A percentile compares a stretch with the other conserved stretches of the same genome.
Evolutionary conservation across 2,113 vertebrate genomes (phyloP).

Genomic region (Nyctibius bracteatus): DNA sequence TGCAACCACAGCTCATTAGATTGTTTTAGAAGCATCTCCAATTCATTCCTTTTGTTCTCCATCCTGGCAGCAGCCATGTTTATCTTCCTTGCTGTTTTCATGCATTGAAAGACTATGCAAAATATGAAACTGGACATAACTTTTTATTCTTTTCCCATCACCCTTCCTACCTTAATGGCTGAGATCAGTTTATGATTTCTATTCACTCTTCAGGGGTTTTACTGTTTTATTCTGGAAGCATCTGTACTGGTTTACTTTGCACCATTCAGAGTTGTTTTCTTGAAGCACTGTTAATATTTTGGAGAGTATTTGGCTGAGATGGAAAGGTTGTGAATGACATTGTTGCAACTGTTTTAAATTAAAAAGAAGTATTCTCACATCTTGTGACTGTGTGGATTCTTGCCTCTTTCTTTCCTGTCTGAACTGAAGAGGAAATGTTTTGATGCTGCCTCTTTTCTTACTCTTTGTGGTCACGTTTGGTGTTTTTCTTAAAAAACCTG

Average conservation of each 20-base stretch:
- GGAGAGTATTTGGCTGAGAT: conserved; percentile 62
- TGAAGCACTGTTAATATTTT: conserved; percentile 57
- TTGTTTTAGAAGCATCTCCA: neutral
- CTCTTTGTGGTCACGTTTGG: neutral
- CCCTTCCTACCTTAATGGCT: neutral
- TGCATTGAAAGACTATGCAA: conserved; percentile 19
- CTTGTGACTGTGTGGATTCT: conserved; percentile 11
- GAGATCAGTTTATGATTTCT: neutral
- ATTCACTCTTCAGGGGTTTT: neutral
- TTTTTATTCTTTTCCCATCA: neutral
- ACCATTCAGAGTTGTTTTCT: conserved; percentile 59
- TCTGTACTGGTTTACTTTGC: conserved; percentile 65
- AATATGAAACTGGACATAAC: neutral
- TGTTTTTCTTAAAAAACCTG: neutral
- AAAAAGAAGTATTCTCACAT: conserved; percentile 77
- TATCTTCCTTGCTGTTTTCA: neutral
- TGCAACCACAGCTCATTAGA: neutral
- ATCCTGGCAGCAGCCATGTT: neutral
- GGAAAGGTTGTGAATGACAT: conserved; percentile 67
- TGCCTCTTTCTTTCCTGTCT: conserved; percentile 14
- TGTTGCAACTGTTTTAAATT: conserved; percentile 77
- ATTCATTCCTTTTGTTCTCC: conserved; percentile 11
- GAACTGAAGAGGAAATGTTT: neutral
- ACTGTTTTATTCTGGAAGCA: conserved; percentile 40
- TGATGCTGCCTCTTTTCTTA: neutral